Percentiles rank a stretch among this genome's conserved stretches.
Conservation (phyloP, 1,140 invertebrate genomes). For the Micrasema minimum region DNA sequence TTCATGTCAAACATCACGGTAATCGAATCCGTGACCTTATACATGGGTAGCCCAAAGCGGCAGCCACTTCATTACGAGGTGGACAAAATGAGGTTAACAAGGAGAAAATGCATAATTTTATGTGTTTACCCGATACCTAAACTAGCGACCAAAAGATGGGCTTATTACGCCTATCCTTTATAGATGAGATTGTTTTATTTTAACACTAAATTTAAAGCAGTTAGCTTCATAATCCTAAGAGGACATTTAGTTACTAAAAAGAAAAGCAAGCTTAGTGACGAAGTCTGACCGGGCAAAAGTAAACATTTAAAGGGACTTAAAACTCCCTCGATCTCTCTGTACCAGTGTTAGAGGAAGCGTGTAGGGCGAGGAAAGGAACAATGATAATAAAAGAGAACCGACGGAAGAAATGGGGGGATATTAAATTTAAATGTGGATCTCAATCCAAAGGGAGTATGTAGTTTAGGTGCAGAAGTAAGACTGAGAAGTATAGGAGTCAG, state of each 20-base stretch:
- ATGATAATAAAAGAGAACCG: conserved; percentile 52
- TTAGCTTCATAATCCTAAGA: conserved; percentile 28
- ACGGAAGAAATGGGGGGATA: conserved; percentile 49
- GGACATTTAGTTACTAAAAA: conserved; percentile 28
- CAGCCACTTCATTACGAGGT: no score
- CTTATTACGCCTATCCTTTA: no score
- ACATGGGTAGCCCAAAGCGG: no score
- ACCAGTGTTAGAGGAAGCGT: conserved; percentile 34
- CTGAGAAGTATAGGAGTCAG: background rate
- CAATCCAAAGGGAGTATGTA: conserved; percentile 25
- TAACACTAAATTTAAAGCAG: conserved; percentile 13
- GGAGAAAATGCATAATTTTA: no score
- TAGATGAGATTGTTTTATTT: no score
- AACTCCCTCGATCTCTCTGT: conserved; percentile 11
- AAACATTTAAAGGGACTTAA: conserved; percentile 48
- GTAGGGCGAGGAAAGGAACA: conserved; percentile 41
- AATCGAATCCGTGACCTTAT: no score
- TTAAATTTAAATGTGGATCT: conserved; percentile 51
- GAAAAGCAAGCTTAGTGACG: conserved; percentile 27
- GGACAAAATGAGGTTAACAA: no score
- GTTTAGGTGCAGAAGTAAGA: background rate
- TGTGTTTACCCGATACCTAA: no score
- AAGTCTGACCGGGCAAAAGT: conserved; percentile 33
- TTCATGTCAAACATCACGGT: no score
- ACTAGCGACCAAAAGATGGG: no score